These are phyloP conservation scores for Anas bernieri DNA, from an alignment of 2,797 vertebrate genomes.

Conservation along the genomic window DNA sequence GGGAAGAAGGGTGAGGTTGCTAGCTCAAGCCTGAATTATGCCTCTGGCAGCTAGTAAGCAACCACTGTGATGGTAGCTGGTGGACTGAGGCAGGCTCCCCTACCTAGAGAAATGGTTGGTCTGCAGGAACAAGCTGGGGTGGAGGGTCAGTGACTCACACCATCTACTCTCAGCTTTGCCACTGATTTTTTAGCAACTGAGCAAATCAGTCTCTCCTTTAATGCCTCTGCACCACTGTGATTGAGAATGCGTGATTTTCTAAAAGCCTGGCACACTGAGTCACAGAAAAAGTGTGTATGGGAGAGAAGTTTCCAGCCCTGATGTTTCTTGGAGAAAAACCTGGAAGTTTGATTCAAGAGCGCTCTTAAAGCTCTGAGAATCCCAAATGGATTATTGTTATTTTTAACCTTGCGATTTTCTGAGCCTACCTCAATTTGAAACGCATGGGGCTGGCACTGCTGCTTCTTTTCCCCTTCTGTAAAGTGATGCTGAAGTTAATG, in stretches of 20 bases:
- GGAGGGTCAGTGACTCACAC: conserved; percentile 3
- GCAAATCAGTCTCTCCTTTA: conserved; percentile 15
- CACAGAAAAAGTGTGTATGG: background rate
- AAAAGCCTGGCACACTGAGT: conserved; percentile 19
- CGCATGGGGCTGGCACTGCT: background rate
- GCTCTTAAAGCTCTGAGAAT: background rate
- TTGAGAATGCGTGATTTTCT: background rate
- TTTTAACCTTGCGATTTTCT: conserved; percentile 44
- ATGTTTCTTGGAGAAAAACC: conserved; percentile 8
- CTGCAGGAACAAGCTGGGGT: background rate
- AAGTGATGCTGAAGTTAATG: conserved; percentile 57
- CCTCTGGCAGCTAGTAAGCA: conserved; percentile 28
- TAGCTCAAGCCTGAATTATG: background rate
- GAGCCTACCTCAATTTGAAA: conserved; percentile 33
- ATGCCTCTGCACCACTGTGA: conserved; percentile 20
- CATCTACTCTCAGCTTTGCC: background rate
- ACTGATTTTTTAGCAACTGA: conserved; percentile 34
- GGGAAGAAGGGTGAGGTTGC: conserved; percentile 19
- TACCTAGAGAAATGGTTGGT: conserved; percentile 12
- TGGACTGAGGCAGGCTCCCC: background rate
- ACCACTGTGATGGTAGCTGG: background rate
- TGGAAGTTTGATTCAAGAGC: conserved; percentile 14
- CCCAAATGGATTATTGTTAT: conserved; percentile 27
- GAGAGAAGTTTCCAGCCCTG: conserved; percentile 13
- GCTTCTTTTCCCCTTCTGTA: conserved; percentile 18